phyloP scores from a whole-genome alignment of 1,140 invertebrate species.

The Argopecten irradians region DNA sequence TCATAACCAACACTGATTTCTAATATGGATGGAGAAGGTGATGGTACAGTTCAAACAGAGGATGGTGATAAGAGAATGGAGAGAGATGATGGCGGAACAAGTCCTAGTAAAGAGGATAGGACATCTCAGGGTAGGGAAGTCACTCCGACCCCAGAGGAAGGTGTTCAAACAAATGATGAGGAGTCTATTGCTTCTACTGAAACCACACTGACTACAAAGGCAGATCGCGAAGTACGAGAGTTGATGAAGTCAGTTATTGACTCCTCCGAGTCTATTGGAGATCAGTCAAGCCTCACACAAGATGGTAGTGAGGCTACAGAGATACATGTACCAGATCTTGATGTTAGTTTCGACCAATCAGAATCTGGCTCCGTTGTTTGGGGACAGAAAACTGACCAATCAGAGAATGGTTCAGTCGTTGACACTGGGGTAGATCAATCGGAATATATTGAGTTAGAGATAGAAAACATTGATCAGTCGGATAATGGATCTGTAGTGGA shows the following conservation, averaged over 20 bases:
- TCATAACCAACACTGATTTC: background rate
- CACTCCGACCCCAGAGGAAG: background rate
- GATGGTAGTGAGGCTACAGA: background rate
- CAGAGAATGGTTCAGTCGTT: background rate
- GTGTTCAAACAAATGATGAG: background rate
- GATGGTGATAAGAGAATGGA: background rate
- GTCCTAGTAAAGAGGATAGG: background rate
- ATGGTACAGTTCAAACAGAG: background rate
- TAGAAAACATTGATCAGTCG: background rate
- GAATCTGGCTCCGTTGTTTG: background rate
- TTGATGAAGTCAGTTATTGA: background rate
- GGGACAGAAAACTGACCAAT: background rate
- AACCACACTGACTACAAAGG: background rate
- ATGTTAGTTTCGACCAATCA: background rate
- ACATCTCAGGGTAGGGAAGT: background rate
- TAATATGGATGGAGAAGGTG: background rate
- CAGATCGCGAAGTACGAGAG: background rate
- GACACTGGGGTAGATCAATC: background rate
- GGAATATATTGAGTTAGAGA: background rate
- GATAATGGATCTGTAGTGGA: background rate
- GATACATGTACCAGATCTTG: background rate
- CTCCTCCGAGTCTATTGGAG: background rate
- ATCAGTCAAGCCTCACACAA: background rate
- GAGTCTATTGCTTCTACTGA: background rate
- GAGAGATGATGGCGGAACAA: background rate